These are phyloP conservation scores for Murina feae DNA, from an alignment of 2,113 vertebrate species.

Conservation along the genomic window DNA sequence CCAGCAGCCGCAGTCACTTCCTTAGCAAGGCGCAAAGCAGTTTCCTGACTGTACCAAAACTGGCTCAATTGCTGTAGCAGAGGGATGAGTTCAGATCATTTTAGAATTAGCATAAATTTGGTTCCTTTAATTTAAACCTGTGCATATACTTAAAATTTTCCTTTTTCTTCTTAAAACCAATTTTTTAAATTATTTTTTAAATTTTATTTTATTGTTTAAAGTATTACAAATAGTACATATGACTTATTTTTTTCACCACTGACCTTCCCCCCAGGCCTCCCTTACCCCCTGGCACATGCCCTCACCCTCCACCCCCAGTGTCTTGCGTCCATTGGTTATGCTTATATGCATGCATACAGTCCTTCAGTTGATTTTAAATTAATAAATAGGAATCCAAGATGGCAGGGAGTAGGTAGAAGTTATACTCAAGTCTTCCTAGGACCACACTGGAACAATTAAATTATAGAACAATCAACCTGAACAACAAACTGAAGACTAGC, in stretches of 20 bases:
- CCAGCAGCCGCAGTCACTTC: slow-evolving; percentile 87
- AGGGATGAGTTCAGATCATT: background rate
- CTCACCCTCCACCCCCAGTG: no score
- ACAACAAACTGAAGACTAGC: background rate
- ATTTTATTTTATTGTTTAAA: no score
- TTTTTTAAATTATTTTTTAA: background rate
- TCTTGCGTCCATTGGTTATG: no score
- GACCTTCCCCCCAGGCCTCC: no score
- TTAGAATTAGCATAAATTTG: background rate
- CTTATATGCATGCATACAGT: no score
- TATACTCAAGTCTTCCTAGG: background rate
- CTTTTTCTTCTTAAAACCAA: background rate
- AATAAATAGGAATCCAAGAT: background rate
- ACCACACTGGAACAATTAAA: background rate
- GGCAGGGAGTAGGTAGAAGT: background rate
- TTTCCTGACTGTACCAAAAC: slow-evolving; percentile 96
- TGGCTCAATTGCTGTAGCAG: slow-evolving; percentile 91
- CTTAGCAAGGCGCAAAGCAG: slow-evolving; percentile 84
- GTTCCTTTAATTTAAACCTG: background rate
- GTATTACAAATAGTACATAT: no score
- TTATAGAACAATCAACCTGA: background rate
- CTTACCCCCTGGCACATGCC: no score
- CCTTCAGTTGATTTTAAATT: background rate
- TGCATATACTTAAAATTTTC: background rate
- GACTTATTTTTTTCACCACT: no score